phyloP scores from a whole-genome alignment of 2,888 invertebrate species.

The Odontomyia ornata region DNA sequence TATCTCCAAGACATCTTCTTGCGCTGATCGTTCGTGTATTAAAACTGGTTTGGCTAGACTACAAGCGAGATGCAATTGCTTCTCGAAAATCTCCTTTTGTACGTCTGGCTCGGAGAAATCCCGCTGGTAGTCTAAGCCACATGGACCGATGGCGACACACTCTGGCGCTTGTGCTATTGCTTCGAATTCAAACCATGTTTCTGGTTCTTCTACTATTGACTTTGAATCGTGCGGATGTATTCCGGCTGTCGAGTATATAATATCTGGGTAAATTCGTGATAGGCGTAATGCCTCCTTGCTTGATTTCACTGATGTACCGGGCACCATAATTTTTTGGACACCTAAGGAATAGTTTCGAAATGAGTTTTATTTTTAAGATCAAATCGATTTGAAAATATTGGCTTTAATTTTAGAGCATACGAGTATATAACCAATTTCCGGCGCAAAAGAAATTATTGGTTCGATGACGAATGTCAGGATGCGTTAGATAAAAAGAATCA shows the following conservation, averaged over 20 bases:
- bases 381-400: no score
- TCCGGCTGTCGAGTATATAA: conserved; percentile 90
- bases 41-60: conserved; percentile 86
- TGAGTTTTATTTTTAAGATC: no score
- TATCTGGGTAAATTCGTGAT: conserved; percentile 89
- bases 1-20: conserved; percentile 83
- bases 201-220: conserved; percentile 76
- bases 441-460: no score
- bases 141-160: conserved; percentile 94
- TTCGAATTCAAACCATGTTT: conserved; percentile 80
- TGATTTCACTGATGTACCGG: conserved; percentile 86
- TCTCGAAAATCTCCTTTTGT: conserved; percentile 86
- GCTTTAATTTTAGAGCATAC: no score
- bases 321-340: conserved; percentile 93
- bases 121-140: conserved; percentile 92
- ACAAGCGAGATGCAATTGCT: conserved; percentile 87
- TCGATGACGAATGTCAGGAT: no score
- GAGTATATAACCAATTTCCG: no score
- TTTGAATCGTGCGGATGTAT: conserved; percentile 95
- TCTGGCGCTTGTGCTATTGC: conserved; percentile 82
- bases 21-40: conserved; percentile 92
- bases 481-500: no score
- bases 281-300: conserved; percentile 91
- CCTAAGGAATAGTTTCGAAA: conserved; percentile 66
- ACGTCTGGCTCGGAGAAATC: conserved; percentile 91